Conservation (phyloP, 2,113 vertebrate species). For the Acrocephalus kingi region DNA sequence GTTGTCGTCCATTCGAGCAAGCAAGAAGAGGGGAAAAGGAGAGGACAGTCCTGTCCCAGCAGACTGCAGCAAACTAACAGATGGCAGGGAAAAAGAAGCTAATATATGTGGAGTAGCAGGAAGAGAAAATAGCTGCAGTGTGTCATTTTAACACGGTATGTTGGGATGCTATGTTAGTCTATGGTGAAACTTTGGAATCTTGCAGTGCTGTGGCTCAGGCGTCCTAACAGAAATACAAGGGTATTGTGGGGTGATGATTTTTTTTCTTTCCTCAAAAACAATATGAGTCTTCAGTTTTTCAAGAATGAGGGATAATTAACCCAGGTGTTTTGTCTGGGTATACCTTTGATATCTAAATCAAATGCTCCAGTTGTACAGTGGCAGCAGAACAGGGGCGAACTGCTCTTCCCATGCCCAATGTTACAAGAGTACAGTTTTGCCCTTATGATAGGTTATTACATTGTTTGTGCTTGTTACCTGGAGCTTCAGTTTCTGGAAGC, state of each 20-base stretch:
- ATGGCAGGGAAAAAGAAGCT: not conserved
- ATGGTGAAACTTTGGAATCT: not conserved
- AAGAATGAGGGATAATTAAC: not conserved
- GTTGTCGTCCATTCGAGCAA: rapidly evolving
- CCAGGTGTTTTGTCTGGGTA: not conserved
- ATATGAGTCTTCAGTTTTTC: not conserved
- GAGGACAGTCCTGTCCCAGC: conserved; percentile 21
- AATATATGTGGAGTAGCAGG: not conserved
- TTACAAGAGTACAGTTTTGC: not conserved
- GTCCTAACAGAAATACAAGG: not conserved
- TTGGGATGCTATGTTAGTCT: not conserved
- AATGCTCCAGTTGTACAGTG: not conserved
- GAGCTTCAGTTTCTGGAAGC: not conserved
- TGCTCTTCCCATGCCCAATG: not conserved
- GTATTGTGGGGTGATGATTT: not conserved
- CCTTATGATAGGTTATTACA: rapidly evolving
- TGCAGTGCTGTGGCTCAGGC: not conserved
- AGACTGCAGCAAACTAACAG: conserved; percentile 40
- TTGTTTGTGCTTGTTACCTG: not conserved
- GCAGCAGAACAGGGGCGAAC: not conserved
- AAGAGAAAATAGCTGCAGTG: conserved; percentile 22
- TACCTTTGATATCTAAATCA: not conserved
- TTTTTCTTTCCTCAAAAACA: rapidly evolving
- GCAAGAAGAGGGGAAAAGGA: not conserved
- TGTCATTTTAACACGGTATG: not conserved